Conservation (phyloP, 2,797 vertebrate genomes). For the Crax fasciolata region DNA sequence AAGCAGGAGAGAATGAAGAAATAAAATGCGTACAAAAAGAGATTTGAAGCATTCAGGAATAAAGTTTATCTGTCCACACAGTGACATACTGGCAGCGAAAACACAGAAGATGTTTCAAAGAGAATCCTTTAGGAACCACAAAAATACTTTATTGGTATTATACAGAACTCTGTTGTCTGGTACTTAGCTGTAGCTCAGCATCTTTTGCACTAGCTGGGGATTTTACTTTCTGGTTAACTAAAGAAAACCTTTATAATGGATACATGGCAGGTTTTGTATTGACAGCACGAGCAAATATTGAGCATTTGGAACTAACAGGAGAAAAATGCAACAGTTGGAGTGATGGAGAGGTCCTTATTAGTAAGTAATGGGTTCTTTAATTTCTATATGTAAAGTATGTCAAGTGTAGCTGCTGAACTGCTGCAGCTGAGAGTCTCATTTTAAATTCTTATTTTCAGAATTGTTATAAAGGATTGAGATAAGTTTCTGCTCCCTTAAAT, state of each 20-base stretch:
- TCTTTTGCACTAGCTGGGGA: not conserved
- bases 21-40: not conserved
- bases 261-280: not conserved
- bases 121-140: not conserved
- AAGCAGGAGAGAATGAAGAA: not conserved
- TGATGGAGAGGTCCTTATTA: not conserved
- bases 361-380: not conserved
- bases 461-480: not conserved
- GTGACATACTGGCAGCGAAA: not conserved
- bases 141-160: not conserved
- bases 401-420: not conserved
- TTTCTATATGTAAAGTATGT: accelerated
- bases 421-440: not conserved
- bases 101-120: not conserved
- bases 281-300: not conserved
- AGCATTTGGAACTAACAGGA: not conserved
- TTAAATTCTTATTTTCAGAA: not conserved
- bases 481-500: not conserved
- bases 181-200: not conserved
- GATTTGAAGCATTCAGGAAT: not conserved
- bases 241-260: not conserved
- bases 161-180: not conserved
- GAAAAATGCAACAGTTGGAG: not conserved
- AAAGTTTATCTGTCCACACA: not conserved
- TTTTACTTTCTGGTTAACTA: not conserved